Evolutionary conservation across 2,113 vertebrate genomes (phyloP).

Genomic region (Myocastor coypus): DNA sequence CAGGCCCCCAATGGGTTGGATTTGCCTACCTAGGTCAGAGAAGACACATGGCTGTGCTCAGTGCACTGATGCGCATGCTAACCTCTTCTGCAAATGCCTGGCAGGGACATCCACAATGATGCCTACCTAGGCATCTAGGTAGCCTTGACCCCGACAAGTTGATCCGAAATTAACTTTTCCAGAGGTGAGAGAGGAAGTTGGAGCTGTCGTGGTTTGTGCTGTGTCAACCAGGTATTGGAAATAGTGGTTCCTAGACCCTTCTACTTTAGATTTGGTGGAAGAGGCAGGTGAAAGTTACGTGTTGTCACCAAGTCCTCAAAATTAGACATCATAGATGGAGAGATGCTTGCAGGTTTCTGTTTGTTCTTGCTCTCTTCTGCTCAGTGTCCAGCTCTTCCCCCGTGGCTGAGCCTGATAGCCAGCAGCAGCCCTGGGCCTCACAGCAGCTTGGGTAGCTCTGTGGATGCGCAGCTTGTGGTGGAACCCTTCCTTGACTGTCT

Average conservation of each 20-base stretch:
- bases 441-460: no score
- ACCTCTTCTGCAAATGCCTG: neutral
- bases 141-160: neutral
- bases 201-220: neutral
- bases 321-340: neutral
- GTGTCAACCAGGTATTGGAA: neutral
- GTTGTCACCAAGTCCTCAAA: neutral
- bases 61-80: neutral
- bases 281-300: no score
- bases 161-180: neutral
- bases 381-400: neutral
- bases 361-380: neutral
- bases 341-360: accelerated
- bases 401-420: neutral
- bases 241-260: neutral
- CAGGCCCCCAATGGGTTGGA: neutral
- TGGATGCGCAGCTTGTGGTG: neutral
- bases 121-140: neutral
- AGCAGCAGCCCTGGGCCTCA: neutral
- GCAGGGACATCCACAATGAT: neutral
- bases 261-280: no score
- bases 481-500: neutral
- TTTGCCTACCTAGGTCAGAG: neutral
- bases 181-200: neutral
- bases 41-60: neutral